Evolutionary conservation across 2,888 invertebrate species (phyloP).

Genomic region (Sarcophaga carnaria): DNA sequence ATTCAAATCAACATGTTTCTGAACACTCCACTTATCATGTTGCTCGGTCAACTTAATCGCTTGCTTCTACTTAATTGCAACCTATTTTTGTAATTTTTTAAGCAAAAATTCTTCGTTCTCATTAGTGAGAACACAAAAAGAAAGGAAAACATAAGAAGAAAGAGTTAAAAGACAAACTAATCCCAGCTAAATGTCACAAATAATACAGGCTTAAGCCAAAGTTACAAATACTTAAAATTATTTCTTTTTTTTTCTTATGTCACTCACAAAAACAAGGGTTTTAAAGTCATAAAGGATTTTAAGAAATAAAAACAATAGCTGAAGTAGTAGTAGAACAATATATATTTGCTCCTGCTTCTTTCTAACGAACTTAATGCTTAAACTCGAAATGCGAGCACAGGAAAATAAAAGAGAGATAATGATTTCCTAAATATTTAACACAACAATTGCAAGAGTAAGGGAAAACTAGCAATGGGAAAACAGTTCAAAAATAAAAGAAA

Average conservation of each 20-base stretch:
- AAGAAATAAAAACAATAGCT: slow-evolving; percentile 25
- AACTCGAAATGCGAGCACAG: slow-evolving; percentile 44
- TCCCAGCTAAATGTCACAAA: slow-evolving; percentile 45
- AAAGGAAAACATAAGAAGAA: not conserved
- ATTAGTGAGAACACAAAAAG: too few species aligned
- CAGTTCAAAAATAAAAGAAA: slow-evolving; percentile 5
- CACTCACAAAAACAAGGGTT: slow-evolving; percentile 30
- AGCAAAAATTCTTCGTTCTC: too few species aligned
- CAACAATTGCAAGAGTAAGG: not conserved
- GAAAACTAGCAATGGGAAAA: slow-evolving; percentile 17
- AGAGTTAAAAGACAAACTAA: slow-evolving; percentile 26
- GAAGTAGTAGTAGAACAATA: not conserved
- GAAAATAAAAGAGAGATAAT: slow-evolving; percentile 49
- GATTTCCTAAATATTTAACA: slow-evolving; percentile 57
- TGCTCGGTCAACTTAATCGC: too few species aligned
- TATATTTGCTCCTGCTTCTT: not conserved
- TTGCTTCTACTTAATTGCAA: too few species aligned
- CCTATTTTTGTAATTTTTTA: too few species aligned
- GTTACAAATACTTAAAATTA: slow-evolving; percentile 38
- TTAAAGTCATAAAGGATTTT: slow-evolving; percentile 48
- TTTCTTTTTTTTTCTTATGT: slow-evolving; percentile 23
- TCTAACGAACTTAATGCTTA: slow-evolving; percentile 53
- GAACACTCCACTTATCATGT: too few species aligned
- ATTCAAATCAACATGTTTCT: too few species aligned
- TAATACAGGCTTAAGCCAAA: slow-evolving; percentile 31